Conservation (phyloP, 1,140 invertebrate genomes). For the Cepaea nemoralis region DNA sequence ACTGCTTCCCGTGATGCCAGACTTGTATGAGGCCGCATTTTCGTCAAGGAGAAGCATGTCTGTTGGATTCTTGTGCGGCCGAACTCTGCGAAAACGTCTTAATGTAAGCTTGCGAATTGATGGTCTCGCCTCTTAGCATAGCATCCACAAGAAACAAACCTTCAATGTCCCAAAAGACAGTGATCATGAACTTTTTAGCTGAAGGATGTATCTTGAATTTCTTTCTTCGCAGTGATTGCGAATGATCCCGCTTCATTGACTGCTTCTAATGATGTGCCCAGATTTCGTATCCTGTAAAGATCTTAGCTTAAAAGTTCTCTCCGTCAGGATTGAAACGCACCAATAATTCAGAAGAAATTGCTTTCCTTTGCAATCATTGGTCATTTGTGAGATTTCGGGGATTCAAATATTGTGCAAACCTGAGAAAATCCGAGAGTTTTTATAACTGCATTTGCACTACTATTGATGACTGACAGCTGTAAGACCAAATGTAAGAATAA, state of each 20-base stretch:
- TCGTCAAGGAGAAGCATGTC: no score
- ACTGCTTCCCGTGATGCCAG: no score
- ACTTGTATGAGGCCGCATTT: no score
- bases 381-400: constrained; percentile 3
- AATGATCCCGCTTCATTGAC: not conserved
- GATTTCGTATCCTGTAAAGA: constrained; percentile 2
- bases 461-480: not conserved
- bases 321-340: not conserved
- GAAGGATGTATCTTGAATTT: not conserved
- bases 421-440: not conserved
- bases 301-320: not conserved
- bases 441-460: constrained; percentile 6
- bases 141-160: not conserved
- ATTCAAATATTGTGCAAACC: not conserved
- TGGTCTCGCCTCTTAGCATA: not conserved
- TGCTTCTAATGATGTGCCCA: constrained; percentile 13
- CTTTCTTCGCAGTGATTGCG: not conserved
- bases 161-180: constrained; percentile 5
- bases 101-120: no score
- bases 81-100: no score
- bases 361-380: constrained; percentile 5
- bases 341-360: constrained; percentile 10
- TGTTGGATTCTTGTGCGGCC: no score
- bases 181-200: not conserved
- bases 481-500: constrained; percentile 4